phyloP scores from a whole-genome alignment of 37 sponge, comb jelly and placozoan genomes.

The Lycopodina hypogea region DNA sequence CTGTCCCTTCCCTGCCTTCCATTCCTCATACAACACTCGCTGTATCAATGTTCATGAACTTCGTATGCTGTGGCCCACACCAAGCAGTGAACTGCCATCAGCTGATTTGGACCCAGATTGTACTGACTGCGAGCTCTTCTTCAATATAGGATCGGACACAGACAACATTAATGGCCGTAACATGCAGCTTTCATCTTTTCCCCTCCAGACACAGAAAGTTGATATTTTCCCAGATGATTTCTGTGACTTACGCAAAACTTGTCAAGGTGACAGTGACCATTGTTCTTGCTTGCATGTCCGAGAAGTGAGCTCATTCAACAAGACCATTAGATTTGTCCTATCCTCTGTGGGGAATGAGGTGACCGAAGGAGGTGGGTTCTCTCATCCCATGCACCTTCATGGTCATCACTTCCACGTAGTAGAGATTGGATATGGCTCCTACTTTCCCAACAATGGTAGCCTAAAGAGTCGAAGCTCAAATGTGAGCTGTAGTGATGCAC shows the following conservation, averaged over 20 bases:
- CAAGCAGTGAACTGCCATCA: background rate
- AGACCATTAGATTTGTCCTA: conserved; percentile 31
- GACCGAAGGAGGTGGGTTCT: background rate
- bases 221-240: background rate
- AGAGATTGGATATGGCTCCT: conserved; percentile 60
- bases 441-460: conserved; percentile 6
- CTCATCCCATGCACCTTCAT: conserved; percentile 75
- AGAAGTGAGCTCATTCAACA: conserved; percentile 12
- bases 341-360: conserved; percentile 16
- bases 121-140: conserved; percentile 29
- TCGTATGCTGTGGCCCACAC: conserved; percentile 2
- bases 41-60: conserved; percentile 54
- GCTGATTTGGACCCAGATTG: conserved; percentile 15
- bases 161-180: conserved; percentile 70
- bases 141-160: conserved; percentile 74
- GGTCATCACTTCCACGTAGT: conserved; percentile 72
- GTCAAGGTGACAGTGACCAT: background rate
- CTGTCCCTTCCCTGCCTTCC: conserved; percentile 66
- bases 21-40: conserved; percentile 36
- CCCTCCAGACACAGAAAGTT: conserved; percentile 28
- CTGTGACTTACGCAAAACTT: conserved; percentile 9
- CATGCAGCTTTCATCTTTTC: conserved; percentile 41
- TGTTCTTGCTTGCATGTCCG: conserved; percentile 13
- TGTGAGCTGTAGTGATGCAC: conserved; percentile 35
- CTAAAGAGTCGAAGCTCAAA: conserved; percentile 5